phyloP scores from a whole-genome alignment of 2,797 vertebrate species.

The Chelidonichthys spinosus region DNA sequence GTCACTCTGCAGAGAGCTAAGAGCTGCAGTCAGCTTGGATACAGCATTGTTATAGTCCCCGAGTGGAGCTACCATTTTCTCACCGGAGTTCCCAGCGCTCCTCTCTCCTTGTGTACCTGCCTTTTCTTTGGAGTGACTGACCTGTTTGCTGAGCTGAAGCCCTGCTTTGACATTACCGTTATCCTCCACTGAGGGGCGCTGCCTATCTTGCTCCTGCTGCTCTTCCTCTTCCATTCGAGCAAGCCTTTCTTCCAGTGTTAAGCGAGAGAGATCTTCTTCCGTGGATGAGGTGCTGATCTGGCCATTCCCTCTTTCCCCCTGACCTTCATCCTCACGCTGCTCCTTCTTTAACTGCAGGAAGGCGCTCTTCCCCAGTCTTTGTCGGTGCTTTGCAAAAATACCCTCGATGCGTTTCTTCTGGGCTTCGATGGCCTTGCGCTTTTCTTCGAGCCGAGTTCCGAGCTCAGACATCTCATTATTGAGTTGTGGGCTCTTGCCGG shows the following conservation, averaged over 20 bases:
- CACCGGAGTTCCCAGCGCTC: slow-evolving; percentile 72
- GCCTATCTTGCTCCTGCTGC: slow-evolving; percentile 61
- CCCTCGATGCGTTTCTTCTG: slow-evolving; percentile 95
- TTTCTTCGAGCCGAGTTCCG: slow-evolving; percentile 90
- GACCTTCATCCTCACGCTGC: slow-evolving; percentile 76
- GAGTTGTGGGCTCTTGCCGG: slow-evolving; percentile 85
- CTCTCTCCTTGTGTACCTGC: slow-evolving; percentile 56
- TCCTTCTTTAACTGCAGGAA: slow-evolving; percentile 91
- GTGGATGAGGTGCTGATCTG: slow-evolving; percentile 71
- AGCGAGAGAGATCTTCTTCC: slow-evolving; percentile 74
- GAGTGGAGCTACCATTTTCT: slow-evolving; percentile 83
- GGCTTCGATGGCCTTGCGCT: slow-evolving; percentile 92
- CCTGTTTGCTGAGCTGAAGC: slow-evolving; percentile 68
- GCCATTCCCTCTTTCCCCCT: slow-evolving; percentile 29
- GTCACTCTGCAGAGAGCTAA: slow-evolving; percentile 90
- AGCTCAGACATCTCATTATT: slow-evolving; percentile 92
- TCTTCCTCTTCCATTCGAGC: slow-evolving; percentile 81
- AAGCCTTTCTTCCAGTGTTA: slow-evolving; percentile 83
- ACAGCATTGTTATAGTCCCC: slow-evolving; percentile 94
- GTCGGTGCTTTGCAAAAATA: slow-evolving; percentile 93
- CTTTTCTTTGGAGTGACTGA: slow-evolving; percentile 80
- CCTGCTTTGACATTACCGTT: slow-evolving; percentile 58
- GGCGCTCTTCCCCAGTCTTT: slow-evolving; percentile 91
- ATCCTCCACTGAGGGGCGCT: slow-evolving; percentile 51
- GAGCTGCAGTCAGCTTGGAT: slow-evolving; percentile 89